Percentiles rank a stretch among this genome's conserved stretches.
phyloP scores from a whole-genome alignment of 2,113 vertebrate species.

The Rhinopomastus cyanomelas region DNA sequence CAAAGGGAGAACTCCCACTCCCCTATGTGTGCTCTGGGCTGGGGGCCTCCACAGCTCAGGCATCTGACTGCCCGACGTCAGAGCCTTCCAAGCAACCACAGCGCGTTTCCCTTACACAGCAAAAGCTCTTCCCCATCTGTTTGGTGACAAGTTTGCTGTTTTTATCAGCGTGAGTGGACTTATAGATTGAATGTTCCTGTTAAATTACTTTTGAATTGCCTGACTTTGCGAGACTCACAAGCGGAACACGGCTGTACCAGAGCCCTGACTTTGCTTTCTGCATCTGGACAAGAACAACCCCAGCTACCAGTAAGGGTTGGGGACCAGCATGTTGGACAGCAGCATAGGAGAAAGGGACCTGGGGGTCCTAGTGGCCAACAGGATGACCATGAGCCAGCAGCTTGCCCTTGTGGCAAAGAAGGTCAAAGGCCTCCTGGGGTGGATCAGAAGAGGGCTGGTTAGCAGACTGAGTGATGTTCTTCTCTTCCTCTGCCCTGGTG shows the following conservation, averaged over 20 bases:
- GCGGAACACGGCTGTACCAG: background rate
- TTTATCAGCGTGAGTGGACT: rapidly evolving
- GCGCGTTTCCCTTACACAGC: rapidly evolving
- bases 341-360: too few relatives aligned
- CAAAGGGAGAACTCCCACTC: background rate
- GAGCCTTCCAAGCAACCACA: background rate
- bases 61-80: rapidly evolving
- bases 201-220: background rate
- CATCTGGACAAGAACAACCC: too few relatives aligned
- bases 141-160: background rate
- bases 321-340: too few relatives aligned
- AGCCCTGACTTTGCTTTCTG: background rate
- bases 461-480: too few relatives aligned
- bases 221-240: background rate
- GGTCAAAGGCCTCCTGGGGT: too few relatives aligned
- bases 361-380: too few relatives aligned
- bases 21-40: background rate
- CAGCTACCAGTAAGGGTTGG: too few relatives aligned
- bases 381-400: too few relatives aligned
- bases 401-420: too few relatives aligned
- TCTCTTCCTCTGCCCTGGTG: too few relatives aligned
- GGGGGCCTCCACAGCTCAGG: background rate
- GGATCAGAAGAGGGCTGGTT: too few relatives aligned
- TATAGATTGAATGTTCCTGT: background rate
- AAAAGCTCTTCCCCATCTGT: background rate